These are phyloP conservation scores for Ophioninae sp. DNA, from an alignment of 2,888 invertebrate genomes.

Conservation along the genomic window DNA sequence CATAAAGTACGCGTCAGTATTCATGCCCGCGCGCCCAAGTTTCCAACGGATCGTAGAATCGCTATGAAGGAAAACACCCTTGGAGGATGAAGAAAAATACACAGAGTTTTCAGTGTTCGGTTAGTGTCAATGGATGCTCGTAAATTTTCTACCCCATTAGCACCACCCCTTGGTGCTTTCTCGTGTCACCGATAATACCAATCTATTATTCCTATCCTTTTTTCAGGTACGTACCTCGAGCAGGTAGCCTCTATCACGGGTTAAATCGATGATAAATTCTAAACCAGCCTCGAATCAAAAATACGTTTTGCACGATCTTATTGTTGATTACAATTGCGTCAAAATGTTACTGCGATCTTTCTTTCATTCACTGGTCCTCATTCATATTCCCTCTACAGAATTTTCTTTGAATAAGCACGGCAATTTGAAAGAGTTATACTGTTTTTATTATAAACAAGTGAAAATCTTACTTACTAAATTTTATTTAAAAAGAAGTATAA, in stretches of 20 bases:
- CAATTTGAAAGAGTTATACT: too few relatives aligned
- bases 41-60: slow-evolving; percentile 72
- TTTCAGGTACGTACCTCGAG: slow-evolving; percentile 17
- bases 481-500: too few relatives aligned
- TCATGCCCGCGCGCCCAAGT: slow-evolving; percentile 70
- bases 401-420: too few relatives aligned
- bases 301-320: not conserved
- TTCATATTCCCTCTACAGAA: too few relatives aligned
- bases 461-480: too few relatives aligned
- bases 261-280: not conserved
- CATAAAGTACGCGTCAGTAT: slow-evolving; percentile 75
- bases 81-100: slow-evolving; percentile 46
- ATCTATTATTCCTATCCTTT: slow-evolving; percentile 29
- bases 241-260: not conserved
- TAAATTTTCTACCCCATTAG: slow-evolving; percentile 68
- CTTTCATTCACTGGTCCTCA: too few relatives aligned
- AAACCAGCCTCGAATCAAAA: not conserved
- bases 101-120: slow-evolving; percentile 29
- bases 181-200: slow-evolving; percentile 62
- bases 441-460: too few relatives aligned
- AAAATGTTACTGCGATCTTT: too few relatives aligned
- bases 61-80: slow-evolving; percentile 72
- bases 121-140: slow-evolving; percentile 64
- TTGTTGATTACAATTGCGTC: not conserved
- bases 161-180: slow-evolving; percentile 60